Evolutionary conservation across 2,888 invertebrate species (phyloP).

Genomic region (Abrostola tripartita): DNA sequence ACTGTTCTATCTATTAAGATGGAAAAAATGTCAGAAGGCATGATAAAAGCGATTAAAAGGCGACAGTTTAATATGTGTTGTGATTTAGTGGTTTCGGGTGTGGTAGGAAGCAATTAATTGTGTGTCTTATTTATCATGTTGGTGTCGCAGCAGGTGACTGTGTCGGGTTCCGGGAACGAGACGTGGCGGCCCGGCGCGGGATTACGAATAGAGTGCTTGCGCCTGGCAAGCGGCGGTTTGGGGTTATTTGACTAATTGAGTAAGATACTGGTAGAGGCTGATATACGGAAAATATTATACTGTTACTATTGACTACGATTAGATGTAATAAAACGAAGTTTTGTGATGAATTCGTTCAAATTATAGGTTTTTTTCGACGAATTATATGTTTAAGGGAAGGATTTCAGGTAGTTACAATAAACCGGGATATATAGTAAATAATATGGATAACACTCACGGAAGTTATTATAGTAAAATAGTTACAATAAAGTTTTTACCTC

Average conservation of each 20-base stretch:
- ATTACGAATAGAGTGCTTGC: slow-evolving; percentile 26
- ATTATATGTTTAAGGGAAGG: too few relatives aligned
- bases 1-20: slow-evolving; percentile 55
- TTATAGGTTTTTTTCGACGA: too few relatives aligned
- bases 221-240: slow-evolving; percentile 44
- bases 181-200: slow-evolving; percentile 32
- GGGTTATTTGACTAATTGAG: slow-evolving; percentile 13
- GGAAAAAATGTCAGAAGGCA: slow-evolving; percentile 63
- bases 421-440: too few relatives aligned
- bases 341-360: not conserved
- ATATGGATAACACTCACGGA: too few relatives aligned
- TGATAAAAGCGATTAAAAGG: slow-evolving; percentile 74
- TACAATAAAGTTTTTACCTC: too few relatives aligned
- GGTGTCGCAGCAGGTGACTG: slow-evolving; percentile 82
- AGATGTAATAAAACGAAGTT: not conserved
- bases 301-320: not conserved
- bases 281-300: not conserved
- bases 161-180: slow-evolving; percentile 72
- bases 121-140: slow-evolving; percentile 82
- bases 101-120: slow-evolving; percentile 85
- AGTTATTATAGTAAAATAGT: too few relatives aligned
- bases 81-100: slow-evolving; percentile 76
- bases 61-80: slow-evolving; percentile 75
- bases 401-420: too few relatives aligned
- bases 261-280: slow-evolving; percentile 2